Conservation (phyloP, 2,113 vertebrate species). For the Cyprinodon variegatus region DNA sequence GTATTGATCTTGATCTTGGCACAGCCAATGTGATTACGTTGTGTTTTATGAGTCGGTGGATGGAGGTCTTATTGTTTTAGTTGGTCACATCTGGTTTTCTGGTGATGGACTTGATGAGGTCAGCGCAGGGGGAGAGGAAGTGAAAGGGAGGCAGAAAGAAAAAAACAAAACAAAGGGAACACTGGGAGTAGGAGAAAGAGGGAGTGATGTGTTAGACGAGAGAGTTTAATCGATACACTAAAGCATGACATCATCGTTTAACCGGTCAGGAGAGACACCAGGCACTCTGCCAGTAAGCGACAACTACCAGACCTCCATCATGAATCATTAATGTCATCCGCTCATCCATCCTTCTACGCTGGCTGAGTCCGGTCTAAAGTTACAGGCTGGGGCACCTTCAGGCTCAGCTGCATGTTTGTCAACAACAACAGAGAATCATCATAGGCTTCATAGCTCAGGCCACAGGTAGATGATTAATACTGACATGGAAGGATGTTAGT, state of each 20-base stretch:
- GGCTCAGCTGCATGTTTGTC: conserved; percentile 38
- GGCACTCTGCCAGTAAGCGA: conserved; percentile 69
- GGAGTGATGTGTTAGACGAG: conserved; percentile 43
- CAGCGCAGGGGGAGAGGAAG: conserved; percentile 21
- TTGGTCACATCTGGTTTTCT: conserved; percentile 69
- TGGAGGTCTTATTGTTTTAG: conserved; percentile 74
- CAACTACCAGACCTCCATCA: conserved; percentile 58
- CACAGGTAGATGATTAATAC: background rate
- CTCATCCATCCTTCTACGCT: conserved; percentile 36
- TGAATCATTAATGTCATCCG: conserved; percentile 72
- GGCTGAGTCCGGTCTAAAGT: conserved; percentile 45
- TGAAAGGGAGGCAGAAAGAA: conserved; percentile 11
- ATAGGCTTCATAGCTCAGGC: background rate
- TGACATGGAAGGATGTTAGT: background rate
- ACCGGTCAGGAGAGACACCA: conserved; percentile 59
- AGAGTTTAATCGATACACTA: conserved; percentile 69
- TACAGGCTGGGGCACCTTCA: conserved; percentile 66
- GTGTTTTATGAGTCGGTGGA: conserved; percentile 71
- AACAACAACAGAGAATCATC: conserved; percentile 43
- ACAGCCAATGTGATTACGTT: conserved; percentile 67
- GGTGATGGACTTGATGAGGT: conserved; percentile 72
- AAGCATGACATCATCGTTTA: conserved; percentile 75
- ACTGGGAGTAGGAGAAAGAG: conserved; percentile 35
- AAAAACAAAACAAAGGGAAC: conserved; percentile 28
- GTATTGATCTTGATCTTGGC: conserved; percentile 72